A percentile compares a stretch with the other conserved stretches of the same genome.
Conservation (phyloP, 2,797 vertebrate genomes). For the Alosa sapidissima region DNA sequence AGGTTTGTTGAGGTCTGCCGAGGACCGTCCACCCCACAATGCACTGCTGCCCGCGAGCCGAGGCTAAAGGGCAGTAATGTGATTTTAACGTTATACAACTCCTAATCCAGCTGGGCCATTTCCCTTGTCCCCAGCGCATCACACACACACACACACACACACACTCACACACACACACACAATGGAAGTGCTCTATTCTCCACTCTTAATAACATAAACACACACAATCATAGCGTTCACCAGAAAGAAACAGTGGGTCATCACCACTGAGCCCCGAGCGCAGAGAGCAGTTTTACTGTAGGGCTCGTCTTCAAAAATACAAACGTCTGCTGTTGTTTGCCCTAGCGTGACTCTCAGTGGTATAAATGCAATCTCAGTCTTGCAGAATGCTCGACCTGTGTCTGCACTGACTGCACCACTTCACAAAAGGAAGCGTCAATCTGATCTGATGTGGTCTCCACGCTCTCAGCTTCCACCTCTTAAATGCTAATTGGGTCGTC, state of each 20-base stretch:
- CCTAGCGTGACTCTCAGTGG: not conserved
- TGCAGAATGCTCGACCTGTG: not conserved
- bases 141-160: conserved; percentile 13
- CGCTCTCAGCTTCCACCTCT: not conserved
- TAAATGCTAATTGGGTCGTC: not conserved
- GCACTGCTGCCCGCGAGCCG: not conserved
- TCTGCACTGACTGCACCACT: no score
- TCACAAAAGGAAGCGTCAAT: no score
- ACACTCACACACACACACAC: conserved; percentile 9
- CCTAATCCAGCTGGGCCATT: conserved; percentile 37
- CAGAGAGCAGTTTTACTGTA: not conserved
- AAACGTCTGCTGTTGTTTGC: not conserved
- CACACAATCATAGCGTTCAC: not conserved
- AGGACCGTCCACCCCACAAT: not conserved
- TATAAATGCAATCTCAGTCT: not conserved
- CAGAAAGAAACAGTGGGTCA: not conserved
- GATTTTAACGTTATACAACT: conserved; percentile 50
- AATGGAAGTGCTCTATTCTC: not conserved
- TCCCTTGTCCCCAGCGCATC: not conserved
- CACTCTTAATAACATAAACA: not conserved
- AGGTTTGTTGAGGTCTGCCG: not conserved
- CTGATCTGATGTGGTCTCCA: not conserved
- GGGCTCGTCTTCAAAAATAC: not conserved
- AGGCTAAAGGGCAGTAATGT: conserved; percentile 22
- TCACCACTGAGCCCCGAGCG: not conserved